Base-by-base conservation (phyloP, 1,140 invertebrate genomes). In the Drosophila saltans region DNA sequence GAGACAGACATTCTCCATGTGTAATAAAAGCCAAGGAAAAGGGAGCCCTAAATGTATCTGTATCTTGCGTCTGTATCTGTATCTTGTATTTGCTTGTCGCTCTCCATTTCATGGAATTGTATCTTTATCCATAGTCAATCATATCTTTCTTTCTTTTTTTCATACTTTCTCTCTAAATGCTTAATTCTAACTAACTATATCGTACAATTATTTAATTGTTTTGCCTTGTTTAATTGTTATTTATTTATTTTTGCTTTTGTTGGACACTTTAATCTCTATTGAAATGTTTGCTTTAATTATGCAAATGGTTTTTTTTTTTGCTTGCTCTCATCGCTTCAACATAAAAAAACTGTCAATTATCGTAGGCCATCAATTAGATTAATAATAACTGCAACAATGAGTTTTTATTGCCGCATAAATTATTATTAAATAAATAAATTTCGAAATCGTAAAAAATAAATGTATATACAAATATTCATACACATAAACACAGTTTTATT, bases 1-100 rank as follows among this genome's bases (percentile, higher is more conserved):
- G 24, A 41, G 33, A 55, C 66, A 78, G 57, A 55, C 70, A 57
- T 40, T 41, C 10, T 62, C 16, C 72, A 69, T 80, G 76, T 84
- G 81, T 80, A 84, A 84, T 78, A 84, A 84, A 84, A 84, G 77
- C 72, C 73, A 80, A 72, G 68, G 8, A 70, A 84, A 80, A 80
- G 74, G 74, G 74, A 77, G 60, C 73, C 65, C 52, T 45, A 70
- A 74, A 68, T 75, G 36, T 9, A 72, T 65, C 52, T 55, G 33
- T 40, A 58, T 59, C 69, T 52, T 36, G 28, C 28, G 4, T 30
- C 28, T 30, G 62, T 30, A 16, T 16, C 33, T 55, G 45, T 41
- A 36, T 36, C 33, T 55, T 64, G 62, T 58, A 62, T 63, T 58
- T 36, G 71, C 61, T 72, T 72, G 78, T 80, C 78, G 78, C 72